Evolutionary conservation across 2,797 vertebrate genomes (phyloP).

Genomic region (Rhinella marina): DNA sequence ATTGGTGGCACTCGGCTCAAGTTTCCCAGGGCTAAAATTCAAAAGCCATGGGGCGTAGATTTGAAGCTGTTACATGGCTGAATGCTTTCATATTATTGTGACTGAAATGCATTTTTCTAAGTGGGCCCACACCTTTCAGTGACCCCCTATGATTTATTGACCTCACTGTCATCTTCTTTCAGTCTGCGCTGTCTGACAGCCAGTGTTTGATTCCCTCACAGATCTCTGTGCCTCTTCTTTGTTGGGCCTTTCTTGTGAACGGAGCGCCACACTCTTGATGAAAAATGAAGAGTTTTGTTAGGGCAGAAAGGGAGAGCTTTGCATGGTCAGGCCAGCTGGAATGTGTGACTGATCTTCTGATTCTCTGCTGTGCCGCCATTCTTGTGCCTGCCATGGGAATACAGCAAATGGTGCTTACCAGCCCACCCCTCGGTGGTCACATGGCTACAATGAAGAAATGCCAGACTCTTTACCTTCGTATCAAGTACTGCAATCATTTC

Average conservation of each 20-base stretch:
- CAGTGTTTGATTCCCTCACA: conserved; percentile 60
- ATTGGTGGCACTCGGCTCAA: conserved; percentile 7
- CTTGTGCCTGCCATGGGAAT: conserved; percentile 59
- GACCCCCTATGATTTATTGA: conserved; percentile 64
- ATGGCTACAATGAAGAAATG: conserved; percentile 26
- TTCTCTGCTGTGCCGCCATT: conserved; percentile 56
- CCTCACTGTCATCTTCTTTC: conserved; percentile 61
- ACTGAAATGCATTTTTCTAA: conserved; percentile 59
- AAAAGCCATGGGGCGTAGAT: conserved; percentile 56
- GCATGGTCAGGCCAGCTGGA: conserved; percentile 51
- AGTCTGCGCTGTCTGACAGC: conserved; percentile 54
- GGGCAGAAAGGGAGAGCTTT: conserved; percentile 45
- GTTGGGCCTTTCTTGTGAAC: conserved; percentile 60
- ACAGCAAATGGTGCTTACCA: conserved; percentile 43
- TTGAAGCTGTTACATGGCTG: conserved; percentile 61
- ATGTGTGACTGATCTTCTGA: conserved; percentile 55
- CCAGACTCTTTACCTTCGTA: conserved; percentile 12
- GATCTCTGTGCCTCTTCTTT: conserved; percentile 58
- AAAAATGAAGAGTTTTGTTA: conserved; percentile 57
- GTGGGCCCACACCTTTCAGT: conserved; percentile 57
- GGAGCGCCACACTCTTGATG: conserved; percentile 53
- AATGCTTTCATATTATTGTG: conserved; percentile 62
- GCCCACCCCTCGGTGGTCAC: conserved; percentile 40
- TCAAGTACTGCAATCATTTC: background rate
- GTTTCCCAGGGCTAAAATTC: conserved; percentile 59